A percentile compares a stretch with the other conserved stretches of the same genome.
Conservation (phyloP, 2,888 invertebrate species). For the Stenichneumon culpator region DNA sequence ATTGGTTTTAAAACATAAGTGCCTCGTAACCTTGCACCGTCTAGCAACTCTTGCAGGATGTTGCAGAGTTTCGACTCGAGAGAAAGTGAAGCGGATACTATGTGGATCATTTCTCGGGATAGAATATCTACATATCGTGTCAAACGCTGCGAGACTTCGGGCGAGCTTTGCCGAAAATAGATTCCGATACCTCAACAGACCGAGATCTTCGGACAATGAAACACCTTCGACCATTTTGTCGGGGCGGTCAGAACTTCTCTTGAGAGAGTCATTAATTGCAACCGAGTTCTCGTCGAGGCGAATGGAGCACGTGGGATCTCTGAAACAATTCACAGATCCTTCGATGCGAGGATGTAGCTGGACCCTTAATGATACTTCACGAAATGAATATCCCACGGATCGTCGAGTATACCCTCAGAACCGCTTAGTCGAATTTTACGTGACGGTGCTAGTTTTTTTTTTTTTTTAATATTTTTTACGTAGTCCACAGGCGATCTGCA, state of each 20-base stretch:
- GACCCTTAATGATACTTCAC: conserved; percentile 55
- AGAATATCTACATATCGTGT: not conserved
- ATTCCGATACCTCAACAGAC: conserved; percentile 22
- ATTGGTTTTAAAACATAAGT: conserved; percentile 36
- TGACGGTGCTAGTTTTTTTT: conserved; percentile 24
- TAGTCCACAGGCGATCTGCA: not conserved
- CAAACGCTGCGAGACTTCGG: not conserved
- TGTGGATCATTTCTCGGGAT: not conserved
- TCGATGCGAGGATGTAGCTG: conserved; percentile 17
- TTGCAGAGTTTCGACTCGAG: not conserved
- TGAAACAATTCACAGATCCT: conserved; percentile 51
- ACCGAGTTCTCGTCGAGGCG: conserved; percentile 38
- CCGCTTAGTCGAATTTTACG: conserved; percentile 35
- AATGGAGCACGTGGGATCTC: conserved; percentile 31
- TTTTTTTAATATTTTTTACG: not conserved
- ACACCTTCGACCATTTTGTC: conserved; percentile 66
- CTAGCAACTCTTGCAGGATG: not conserved
- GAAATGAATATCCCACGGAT: conserved; percentile 45
- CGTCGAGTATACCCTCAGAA: conserved; percentile 11
- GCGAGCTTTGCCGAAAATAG: conserved; percentile 24
- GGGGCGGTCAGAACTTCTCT: conserved; percentile 48
- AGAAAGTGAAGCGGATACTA: not conserved
- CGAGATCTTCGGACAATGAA: conserved; percentile 51
- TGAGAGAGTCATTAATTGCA: conserved; percentile 58
- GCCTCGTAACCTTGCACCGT: conserved; percentile 20